These are phyloP conservation scores for Rhizomys pruinosus DNA, from an alignment of 2,113 vertebrate genomes.

Conservation along the genomic window DNA sequence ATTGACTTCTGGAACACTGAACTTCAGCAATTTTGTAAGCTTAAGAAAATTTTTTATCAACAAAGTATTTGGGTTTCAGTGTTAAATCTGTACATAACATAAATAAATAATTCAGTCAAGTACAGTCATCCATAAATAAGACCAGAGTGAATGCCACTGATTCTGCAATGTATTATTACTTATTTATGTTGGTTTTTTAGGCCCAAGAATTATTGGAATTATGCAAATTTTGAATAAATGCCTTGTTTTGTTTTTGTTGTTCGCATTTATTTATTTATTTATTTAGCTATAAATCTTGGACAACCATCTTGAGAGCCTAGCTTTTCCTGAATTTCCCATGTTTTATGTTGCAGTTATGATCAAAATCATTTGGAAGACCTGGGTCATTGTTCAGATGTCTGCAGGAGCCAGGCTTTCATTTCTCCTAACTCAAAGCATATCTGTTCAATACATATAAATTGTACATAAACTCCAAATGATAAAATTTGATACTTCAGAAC, in stretches of 20 bases:
- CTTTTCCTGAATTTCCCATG: neutral
- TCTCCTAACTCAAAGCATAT: neutral
- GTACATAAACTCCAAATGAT: neutral
- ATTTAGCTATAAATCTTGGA: neutral
- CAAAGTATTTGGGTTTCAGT: constrained; percentile 40
- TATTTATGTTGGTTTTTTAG: constrained; percentile 54
- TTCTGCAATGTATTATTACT: constrained; percentile 6
- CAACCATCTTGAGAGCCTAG: fast-evolving
- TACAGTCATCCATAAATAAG: constrained; percentile 5
- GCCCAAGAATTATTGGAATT: neutral
- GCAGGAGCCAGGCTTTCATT: neutral
- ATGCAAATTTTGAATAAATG: neutral
- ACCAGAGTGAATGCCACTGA: neutral
- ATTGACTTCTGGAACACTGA: constrained; percentile 41
- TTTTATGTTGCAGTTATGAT: neutral
- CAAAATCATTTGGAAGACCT: constrained; percentile 20
- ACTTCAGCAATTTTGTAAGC: constrained; percentile 45
- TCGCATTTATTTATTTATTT: neutral
- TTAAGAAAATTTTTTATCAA: constrained; percentile 10
- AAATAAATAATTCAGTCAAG: constrained; percentile 63
- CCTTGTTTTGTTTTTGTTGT: neutral
- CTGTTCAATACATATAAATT: neutral
- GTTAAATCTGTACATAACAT: constrained; percentile 39
- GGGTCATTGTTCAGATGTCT: neutral
- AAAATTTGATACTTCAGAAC: neutral